Conservation (phyloP, 2,113 vertebrate genomes). For the Perognathus longimembris region DNA sequence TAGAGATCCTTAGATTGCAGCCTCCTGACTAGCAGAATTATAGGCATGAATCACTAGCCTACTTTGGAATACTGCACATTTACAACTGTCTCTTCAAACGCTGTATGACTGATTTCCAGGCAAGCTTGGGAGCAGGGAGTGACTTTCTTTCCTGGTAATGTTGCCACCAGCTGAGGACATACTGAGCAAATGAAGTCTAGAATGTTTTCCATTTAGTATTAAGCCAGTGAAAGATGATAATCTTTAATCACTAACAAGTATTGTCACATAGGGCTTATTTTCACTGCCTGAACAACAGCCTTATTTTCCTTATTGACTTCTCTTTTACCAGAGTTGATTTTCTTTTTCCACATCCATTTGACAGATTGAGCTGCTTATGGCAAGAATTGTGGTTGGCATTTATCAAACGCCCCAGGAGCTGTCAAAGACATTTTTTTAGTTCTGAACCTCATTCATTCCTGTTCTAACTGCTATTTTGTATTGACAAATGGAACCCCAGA, state of each 20-base stretch:
- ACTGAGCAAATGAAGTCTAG: background rate
- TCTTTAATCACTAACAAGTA: background rate
- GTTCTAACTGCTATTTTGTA: background rate
- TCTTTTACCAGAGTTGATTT: conserved; percentile 23
- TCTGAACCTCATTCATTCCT: conserved; percentile 6
- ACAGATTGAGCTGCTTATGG: background rate
- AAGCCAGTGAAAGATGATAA: background rate
- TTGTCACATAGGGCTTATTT: background rate
- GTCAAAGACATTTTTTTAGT: background rate
- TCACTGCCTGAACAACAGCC: background rate
- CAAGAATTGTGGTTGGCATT: background rate
- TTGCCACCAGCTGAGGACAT: background rate
- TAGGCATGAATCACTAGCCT: background rate
- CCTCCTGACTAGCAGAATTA: too few species aligned
- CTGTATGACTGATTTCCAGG: background rate
- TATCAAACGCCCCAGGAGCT: background rate
- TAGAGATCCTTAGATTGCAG: too few species aligned
- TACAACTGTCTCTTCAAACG: background rate
- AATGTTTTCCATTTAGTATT: background rate
- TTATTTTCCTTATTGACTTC: background rate
- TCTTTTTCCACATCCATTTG: background rate
- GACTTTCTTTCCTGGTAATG: background rate
- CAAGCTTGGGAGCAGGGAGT: background rate
- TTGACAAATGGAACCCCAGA: background rate
- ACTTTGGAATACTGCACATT: background rate